phyloP scores from a whole-genome alignment of 2,888 invertebrate species.

The Monopis laevigella region DNA sequence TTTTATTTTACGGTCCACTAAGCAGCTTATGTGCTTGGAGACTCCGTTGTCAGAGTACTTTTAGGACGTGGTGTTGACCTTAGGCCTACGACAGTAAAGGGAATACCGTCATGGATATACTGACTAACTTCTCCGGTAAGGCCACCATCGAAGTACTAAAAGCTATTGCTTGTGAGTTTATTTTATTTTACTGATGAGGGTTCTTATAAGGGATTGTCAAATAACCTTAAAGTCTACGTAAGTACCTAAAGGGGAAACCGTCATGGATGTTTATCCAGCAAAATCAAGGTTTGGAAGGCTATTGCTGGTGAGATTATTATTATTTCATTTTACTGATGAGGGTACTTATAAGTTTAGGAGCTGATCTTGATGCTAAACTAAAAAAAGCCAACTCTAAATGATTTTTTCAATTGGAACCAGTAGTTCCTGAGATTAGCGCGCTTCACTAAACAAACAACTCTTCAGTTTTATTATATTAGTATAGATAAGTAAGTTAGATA shows the following conservation, averaged over 20 bases:
- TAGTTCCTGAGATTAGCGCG: too few relatives aligned
- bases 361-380: conserved; percentile 84
- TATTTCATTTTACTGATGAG: neutral
- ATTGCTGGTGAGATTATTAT: conserved; percentile 75
- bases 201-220: neutral
- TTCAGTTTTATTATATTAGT: too few relatives aligned
- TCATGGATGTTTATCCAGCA: conserved; percentile 90
- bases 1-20: too few relatives aligned
- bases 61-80: conserved; percentile 85
- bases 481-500: too few relatives aligned
- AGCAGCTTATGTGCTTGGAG: conserved; percentile 91
- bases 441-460: too few relatives aligned
- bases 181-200: too few relatives aligned
- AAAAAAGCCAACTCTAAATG: too few relatives aligned
- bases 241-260: conserved; percentile 83
- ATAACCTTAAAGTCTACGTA: conserved; percentile 82
- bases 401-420: too few relatives aligned
- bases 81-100: conserved; percentile 79
- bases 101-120: conserved; percentile 86
- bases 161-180: conserved; percentile 79
- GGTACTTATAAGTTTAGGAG: conserved; percentile 57
- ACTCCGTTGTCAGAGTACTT: conserved; percentile 84
- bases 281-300: conserved; percentile 86
- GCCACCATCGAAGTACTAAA: conserved; percentile 87
- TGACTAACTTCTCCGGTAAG: conserved; percentile 88